These are phyloP conservation scores for Pelosia muscerda DNA, from an alignment of 2,888 invertebrate genomes.

Conservation along the genomic window DNA sequence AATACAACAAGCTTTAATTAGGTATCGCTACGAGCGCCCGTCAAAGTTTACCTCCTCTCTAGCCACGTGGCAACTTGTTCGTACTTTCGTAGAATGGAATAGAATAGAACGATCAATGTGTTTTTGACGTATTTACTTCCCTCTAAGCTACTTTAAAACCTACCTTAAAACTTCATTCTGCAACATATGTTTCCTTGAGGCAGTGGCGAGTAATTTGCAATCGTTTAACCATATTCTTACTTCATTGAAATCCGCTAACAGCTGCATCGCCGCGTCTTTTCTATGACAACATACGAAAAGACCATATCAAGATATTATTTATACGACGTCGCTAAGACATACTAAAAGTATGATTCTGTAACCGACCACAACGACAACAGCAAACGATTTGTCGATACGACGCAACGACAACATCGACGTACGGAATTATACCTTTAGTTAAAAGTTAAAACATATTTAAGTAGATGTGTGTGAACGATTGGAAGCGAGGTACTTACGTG, in stretches of 20 bases:
- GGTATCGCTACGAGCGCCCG: too few species aligned
- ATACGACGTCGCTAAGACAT: background rate
- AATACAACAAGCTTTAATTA: background rate
- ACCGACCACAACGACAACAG: too few species aligned
- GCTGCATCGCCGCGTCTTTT: conserved; percentile 91
- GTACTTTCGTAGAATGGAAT: too few species aligned
- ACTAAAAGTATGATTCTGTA: too few species aligned
- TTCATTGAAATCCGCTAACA: conserved; percentile 93
- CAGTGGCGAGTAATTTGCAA: conserved; percentile 85
- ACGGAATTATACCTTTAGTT: too few species aligned
- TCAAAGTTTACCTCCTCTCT: too few species aligned
- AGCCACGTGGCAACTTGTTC: too few species aligned
- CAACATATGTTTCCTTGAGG: conserved; percentile 85
- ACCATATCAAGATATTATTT: background rate
- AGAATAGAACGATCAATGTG: too few species aligned
- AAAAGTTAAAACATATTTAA: too few species aligned
- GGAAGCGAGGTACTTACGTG: conserved; percentile 83
- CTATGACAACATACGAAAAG: conserved; percentile 51
- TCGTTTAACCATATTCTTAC: conserved; percentile 92
- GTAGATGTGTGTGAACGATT: background rate
- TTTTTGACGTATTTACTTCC: background rate
- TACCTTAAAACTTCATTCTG: conserved; percentile 88
- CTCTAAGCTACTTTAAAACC: background rate
- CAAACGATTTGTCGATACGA: too few species aligned
- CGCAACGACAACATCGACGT: too few species aligned